Base-by-base conservation (phyloP, 2,888 invertebrate species). In the Melieria crassipennis region DNA sequence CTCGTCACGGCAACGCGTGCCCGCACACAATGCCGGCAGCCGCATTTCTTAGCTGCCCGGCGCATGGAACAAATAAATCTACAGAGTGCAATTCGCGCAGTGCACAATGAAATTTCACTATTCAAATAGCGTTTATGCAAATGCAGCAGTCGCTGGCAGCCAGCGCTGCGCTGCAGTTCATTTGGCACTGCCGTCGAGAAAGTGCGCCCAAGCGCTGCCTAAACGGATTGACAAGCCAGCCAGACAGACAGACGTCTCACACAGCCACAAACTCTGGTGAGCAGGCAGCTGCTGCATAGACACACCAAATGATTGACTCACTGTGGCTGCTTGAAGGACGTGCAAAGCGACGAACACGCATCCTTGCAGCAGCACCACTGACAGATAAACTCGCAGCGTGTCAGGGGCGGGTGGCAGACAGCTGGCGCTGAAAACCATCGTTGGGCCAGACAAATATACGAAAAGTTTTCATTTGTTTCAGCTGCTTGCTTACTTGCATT, bases 111-210 rank as follows among this genome's bases (percentile, higher is more conserved):
- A 69, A 70, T 70, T 70, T 70, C 46, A 60, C 65, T 65, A 64
- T 70, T 70, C 70, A 70, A 70, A 70, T 64, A 64, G 64, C 70
- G 60, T 70, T 70, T 70, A 70, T 70, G 70, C 65, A 70, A 70
- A 70, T 70, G 70, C 50, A 70, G 61, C 48, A 13, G 46, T 66
- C 48, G 48, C 52, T 52, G 45, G 16, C 55, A 46, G 48, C 11
- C 48, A 58, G 58, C 30, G 16, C 66, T 56, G 56, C 65, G 16
- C 16, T 16, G 16, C 1, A 16, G 30, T 30, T 30, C 30, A 30
- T 30, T 30, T 30, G 30, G 30, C 30, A 30, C 30, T 30, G 30
- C 30, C 30, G 30, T 30, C 30, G 30, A 30, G 30, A 30, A 30
- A 30, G 30, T 52, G 45, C 45, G 65, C 43, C 58, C 11, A 60